phyloP scores from a whole-genome alignment of 2,888 invertebrate species.

The Stictocephala bisonia region DNA sequence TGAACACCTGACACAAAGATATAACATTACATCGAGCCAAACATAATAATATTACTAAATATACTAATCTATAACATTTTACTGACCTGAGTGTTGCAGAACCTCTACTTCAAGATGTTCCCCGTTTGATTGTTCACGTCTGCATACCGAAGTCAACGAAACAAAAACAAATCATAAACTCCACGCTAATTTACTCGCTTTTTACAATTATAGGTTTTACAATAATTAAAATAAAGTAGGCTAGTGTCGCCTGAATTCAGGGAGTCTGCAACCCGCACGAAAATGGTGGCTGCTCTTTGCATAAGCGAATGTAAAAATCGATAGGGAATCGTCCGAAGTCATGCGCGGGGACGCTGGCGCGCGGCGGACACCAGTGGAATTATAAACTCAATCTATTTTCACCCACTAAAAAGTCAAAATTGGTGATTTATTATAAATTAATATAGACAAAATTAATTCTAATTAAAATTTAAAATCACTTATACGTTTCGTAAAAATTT shows the following conservation, averaged over 20 bases:
- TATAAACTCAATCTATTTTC: constrained; percentile 25
- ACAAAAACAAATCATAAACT: constrained; percentile 8
- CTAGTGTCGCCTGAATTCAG: constrained; percentile 44
- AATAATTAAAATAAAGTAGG: not conserved
- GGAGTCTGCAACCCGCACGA: constrained; percentile 48
- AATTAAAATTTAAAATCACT: no score
- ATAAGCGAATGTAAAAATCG: constrained; percentile 33
- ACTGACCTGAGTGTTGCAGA: constrained; percentile 11
- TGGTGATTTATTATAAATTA: no score
- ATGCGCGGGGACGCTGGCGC: not conserved
- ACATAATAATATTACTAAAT: no score
- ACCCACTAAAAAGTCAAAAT: no score
- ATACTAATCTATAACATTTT: no score
- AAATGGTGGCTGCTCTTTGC: constrained; percentile 39
- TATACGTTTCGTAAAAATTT: no score
- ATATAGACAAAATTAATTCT: no score
- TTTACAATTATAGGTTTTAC: not conserved
- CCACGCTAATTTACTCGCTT: not conserved
- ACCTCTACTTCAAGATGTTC: not conserved
- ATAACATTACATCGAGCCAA: no score
- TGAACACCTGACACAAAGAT: no score
- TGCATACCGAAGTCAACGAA: constrained; percentile 1
- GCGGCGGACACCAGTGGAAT: not conserved
- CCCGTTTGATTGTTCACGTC: not conserved
- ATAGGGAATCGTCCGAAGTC: not conserved